phyloP scores from a whole-genome alignment of 2,113 vertebrate species.

The Colius striatus region DNA sequence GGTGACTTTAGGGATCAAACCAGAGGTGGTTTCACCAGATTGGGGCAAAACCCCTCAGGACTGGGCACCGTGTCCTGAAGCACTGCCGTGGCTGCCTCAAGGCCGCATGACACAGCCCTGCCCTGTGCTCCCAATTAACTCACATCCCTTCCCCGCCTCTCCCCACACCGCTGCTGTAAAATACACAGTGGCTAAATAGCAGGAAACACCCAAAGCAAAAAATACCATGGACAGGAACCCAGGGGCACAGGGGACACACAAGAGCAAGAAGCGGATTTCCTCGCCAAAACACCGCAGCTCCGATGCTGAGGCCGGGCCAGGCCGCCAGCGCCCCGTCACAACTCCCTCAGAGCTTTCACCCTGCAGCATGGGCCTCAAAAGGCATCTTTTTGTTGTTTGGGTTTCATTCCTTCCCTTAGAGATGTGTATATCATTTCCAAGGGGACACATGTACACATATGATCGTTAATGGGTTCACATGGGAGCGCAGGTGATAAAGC shows the following conservation, averaged over 20 bases:
- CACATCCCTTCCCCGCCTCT: neutral
- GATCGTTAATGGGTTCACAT: neutral
- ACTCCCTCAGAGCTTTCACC: neutral
- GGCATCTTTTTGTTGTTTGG: accelerated
- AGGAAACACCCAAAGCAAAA: conserved; percentile 58
- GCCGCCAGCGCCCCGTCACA: neutral
- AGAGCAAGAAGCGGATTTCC: conserved; percentile 62
- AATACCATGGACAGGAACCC: conserved; percentile 42
- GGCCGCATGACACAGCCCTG: neutral
- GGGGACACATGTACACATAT: no score
- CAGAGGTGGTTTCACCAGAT: neutral
- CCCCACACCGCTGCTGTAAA: neutral
- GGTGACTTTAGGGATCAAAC: accelerated
- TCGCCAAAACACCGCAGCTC: neutral
- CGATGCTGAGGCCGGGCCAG: accelerated
- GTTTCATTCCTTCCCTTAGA: neutral
- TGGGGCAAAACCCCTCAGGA: accelerated
- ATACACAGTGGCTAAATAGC: neutral
- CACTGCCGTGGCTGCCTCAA: neutral
- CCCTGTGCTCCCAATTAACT: neutral
- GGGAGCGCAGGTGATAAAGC: neutral
- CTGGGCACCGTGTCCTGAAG: neutral
- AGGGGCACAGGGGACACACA: conserved; percentile 18
- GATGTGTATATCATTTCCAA: neutral
- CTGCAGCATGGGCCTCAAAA: accelerated